Evolutionary conservation across 1,140 invertebrate species (phyloP), one percentile per base, ranked within the genome.

Genomic region (Eumeta japonica): DNA sequence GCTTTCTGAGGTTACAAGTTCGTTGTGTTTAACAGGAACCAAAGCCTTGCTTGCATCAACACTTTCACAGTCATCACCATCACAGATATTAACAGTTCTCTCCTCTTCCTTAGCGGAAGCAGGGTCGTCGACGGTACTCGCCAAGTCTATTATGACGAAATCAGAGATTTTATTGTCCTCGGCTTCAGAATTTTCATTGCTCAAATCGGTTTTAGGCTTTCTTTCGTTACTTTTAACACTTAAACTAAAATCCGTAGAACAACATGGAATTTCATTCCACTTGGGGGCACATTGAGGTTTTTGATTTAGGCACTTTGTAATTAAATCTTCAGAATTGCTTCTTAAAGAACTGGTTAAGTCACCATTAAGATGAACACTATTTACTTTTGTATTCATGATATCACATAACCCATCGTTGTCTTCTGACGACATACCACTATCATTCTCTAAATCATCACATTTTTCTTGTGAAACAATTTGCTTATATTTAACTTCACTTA

Each of bases 181-280:
- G 7, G 11, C 33, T 11, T 31, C 28, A 31, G 55, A 48, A 14
- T 28, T 27, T 9, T 43, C 39, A 16, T 50, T 44, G 15, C 39
- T 41, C 29, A 48, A 42, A 33, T 41, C 24, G 24, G 41, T 35
- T 39, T 41, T 33, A 33, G 41, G 15, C 27, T 41, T 45, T 17
- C 43, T 35, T 11, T 50, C 43, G 5, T 50, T 37, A 42, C 47
- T 37, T 48, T 40, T 41, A 57, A 64, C 51, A 50, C 57, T 62
- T 50, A 53, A 46, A 51, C 52, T 53, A 43, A 45, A 52, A 60
- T 58, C 54, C 55, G 61, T 50, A 42, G 68, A 73, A 63, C 66
- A 73, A 59, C 64, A 58, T n/a, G 70, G 70, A 74, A 74, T 74
- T 52, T 67, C 70, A 71, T 71, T 71, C 64, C 64, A 55, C 27